These are phyloP conservation scores for Spermophilus dauricus DNA, from an alignment of 2,113 vertebrate genomes.

Conservation along the genomic window DNA sequence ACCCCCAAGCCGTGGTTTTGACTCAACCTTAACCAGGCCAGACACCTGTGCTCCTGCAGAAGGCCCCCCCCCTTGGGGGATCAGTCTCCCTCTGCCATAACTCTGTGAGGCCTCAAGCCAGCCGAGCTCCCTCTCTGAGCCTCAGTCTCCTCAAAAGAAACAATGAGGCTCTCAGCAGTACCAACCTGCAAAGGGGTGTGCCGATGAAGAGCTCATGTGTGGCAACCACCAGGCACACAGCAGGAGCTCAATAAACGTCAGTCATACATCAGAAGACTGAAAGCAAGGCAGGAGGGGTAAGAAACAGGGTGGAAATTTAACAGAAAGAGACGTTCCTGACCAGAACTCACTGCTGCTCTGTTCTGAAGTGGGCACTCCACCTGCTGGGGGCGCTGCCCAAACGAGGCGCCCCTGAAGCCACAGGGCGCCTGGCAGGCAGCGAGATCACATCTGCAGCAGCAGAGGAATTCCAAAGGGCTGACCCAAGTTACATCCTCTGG, in stretches of 20 bases:
- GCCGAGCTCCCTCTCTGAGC: neutral
- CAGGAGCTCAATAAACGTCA: neutral
- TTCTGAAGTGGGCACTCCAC: neutral
- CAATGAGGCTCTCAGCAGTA: neutral
- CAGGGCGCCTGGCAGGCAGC: constrained; percentile 5
- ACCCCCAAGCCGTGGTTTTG: neutral
- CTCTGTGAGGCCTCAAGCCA: neutral
- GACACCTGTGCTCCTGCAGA: neutral
- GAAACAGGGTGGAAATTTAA: neutral
- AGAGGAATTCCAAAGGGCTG: constrained; percentile 36
- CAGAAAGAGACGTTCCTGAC: neutral
- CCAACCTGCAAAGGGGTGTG: neutral
- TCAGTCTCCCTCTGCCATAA: neutral
- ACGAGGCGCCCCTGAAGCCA: neutral
- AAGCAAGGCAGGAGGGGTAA: neutral
- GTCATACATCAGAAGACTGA: neutral
- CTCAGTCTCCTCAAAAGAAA: neutral
- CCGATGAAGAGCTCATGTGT: neutral
- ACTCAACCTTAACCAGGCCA: neutral
- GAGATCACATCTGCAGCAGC: constrained; percentile 26
- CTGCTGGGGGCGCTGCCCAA: no score
- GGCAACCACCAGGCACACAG: neutral
- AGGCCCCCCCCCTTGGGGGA: no score
- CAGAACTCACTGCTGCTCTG: neutral
- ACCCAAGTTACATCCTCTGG: constrained; percentile 60